Percentiles rank a stretch among this genome's conserved stretches.
Evolutionary conservation across 53 echinoderm and acorn worm species (phyloP).

Genomic region (Stichopus horrens): DNA sequence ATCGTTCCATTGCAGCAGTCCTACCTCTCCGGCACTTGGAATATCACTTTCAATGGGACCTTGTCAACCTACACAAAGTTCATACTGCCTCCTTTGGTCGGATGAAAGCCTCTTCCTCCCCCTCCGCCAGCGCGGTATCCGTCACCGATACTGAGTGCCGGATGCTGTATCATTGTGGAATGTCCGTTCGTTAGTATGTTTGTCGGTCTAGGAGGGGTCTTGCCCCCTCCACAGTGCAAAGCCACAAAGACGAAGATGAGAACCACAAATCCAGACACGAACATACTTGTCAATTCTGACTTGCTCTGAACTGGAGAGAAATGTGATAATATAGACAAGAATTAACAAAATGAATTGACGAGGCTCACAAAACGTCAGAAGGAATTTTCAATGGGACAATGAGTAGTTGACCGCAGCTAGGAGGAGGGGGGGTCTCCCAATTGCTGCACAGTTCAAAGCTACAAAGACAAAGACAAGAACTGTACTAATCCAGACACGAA

Average conservation of each 20-base stretch:
- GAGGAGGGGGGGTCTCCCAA: background rate
- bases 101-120: background rate
- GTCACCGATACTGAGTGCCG: conserved; percentile 32
- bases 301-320: background rate
- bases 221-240: conserved; percentile 44
- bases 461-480: conserved; percentile 40
- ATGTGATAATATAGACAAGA: background rate
- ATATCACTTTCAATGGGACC: background rate
- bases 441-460: conserved; percentile 42
- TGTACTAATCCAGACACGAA: conserved; percentile 41
- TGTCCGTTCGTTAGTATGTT: conserved; percentile 33
- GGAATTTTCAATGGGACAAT: too few species aligned
- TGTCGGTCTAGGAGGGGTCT: conserved; percentile 12
- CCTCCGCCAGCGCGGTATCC: background rate
- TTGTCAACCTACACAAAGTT: conserved; percentile 20
- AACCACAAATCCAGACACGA: conserved; percentile 44
- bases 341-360: background rate
- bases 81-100: conserved; percentile 31
- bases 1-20: too few species aligned
- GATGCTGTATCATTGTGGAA: conserved; percentile 40
- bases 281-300: conserved; percentile 42
- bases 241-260: conserved; percentile 43
- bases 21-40: too few species aligned
- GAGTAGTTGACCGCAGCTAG: too few species aligned
- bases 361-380: too few species aligned